Evolutionary conservation across 2,888 invertebrate genomes (phyloP).

Genomic region (Graphium colonna): DNA sequence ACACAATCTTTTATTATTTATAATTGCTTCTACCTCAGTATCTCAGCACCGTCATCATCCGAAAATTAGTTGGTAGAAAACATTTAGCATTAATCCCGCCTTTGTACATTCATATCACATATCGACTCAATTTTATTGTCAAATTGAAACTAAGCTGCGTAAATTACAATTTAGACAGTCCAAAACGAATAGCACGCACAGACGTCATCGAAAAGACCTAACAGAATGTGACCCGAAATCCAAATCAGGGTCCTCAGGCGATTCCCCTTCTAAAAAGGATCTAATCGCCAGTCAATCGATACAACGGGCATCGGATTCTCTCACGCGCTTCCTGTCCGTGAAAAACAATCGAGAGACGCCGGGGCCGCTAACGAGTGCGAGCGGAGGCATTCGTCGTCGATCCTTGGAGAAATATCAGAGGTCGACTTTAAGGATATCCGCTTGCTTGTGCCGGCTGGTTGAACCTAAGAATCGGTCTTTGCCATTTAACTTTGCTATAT

Average conservation of each 20-base stretch:
- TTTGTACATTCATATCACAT: too few relatives aligned
- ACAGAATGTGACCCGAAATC: not conserved
- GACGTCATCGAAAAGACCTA: not conserved
- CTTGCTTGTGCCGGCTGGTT: constrained; percentile 17
- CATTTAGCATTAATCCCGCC: too few relatives aligned
- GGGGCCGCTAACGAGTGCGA: constrained; percentile 18
- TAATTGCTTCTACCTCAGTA: too few relatives aligned
- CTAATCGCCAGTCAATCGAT: constrained; percentile 30
- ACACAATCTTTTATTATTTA: too few relatives aligned
- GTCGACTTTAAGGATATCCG: constrained; percentile 52
- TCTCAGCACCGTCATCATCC: not conserved
- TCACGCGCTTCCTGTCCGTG: constrained; percentile 65
- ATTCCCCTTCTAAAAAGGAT: constrained; percentile 1
- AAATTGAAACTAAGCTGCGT: too few relatives aligned
- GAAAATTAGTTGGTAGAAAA: too few relatives aligned
- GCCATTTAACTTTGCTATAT: not conserved
- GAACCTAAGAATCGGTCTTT: not conserved
- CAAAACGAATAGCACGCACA: not conserved
- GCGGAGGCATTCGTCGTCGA: constrained; percentile 39
- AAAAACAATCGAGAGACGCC: constrained; percentile 28
- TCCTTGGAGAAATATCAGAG: constrained; percentile 55
- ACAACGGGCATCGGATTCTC: constrained; percentile 50
- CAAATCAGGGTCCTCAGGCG: not conserved
- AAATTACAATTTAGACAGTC: too few relatives aligned
- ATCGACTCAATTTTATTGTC: too few relatives aligned